Evolutionary conservation across 2,888 invertebrate genomes (phyloP).

Genomic region (Drosophila cognata): DNA sequence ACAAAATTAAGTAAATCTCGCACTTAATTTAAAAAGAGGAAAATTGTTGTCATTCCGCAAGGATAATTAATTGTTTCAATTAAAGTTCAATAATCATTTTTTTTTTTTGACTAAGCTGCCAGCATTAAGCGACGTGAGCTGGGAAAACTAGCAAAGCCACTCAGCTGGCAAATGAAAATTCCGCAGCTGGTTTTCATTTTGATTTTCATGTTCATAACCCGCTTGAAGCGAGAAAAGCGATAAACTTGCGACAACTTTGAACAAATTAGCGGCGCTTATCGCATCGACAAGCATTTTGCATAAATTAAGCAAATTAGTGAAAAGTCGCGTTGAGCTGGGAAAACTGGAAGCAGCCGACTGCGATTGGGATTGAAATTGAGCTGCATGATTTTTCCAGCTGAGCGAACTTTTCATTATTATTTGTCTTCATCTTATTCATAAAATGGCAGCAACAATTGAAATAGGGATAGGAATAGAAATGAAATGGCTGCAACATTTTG

Average conservation of each 20-base stretch:
- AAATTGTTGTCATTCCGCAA: slow-evolving; percentile 4
- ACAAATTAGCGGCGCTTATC: slow-evolving; percentile 77
- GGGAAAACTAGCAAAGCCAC: slow-evolving; percentile 41
- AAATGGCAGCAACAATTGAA: slow-evolving; percentile 49
- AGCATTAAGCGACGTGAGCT: slow-evolving; percentile 46
- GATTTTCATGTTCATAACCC: slow-evolving; percentile 28
- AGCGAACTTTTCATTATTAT: slow-evolving; percentile 64
- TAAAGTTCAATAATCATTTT: slow-evolving; percentile 42
- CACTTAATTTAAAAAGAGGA: neutral
- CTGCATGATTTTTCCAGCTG: slow-evolving; percentile 68
- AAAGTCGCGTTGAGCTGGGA: slow-evolving; percentile 53
- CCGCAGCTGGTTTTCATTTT: slow-evolving; percentile 39
- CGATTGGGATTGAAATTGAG: slow-evolving; percentile 21
- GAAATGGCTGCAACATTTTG: slow-evolving; percentile 41
- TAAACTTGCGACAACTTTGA: slow-evolving; percentile 72
- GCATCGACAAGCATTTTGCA: slow-evolving; percentile 75
- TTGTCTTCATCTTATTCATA: slow-evolving; percentile 67
- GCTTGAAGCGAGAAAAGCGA: slow-evolving; percentile 1
- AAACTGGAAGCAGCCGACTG: slow-evolving; percentile 41
- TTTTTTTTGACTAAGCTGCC: slow-evolving; percentile 25
- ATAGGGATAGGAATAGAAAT: slow-evolving; percentile 11
- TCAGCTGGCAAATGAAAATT: slow-evolving; percentile 56
- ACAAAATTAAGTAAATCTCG: neutral
- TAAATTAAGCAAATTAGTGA: slow-evolving; percentile 78
- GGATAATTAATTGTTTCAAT: slow-evolving; percentile 11